phyloP scores from a whole-genome alignment of 2,888 invertebrate species.

The Phengaris arion region DNA sequence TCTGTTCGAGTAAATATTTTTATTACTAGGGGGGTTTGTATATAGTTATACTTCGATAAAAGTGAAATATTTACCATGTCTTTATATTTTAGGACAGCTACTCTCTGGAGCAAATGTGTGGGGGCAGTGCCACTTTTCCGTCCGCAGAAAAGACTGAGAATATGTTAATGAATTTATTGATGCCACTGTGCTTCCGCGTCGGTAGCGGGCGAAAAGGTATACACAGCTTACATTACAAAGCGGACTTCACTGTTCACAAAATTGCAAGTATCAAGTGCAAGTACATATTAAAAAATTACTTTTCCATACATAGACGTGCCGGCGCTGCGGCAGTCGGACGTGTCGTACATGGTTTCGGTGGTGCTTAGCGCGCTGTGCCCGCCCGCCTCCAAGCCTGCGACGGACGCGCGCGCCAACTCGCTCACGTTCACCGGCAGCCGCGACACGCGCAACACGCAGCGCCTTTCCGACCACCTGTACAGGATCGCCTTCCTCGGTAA shows the following conservation, averaged over 20 bases:
- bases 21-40: too few species aligned
- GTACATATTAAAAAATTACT: too few species aligned
- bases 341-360: conserved; percentile 93
- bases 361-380: conserved; percentile 90
- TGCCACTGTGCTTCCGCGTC: conserved; percentile 96
- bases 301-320: conserved; percentile 87
- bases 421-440: conserved; percentile 89
- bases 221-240: conserved; percentile 32
- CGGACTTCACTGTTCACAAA: too few species aligned
- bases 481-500: conserved; percentile 89
- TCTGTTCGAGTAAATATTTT: too few species aligned
- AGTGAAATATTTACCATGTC: neutral
- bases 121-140: conserved; percentile 92
- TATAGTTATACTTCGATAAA: neutral
- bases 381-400: conserved; percentile 81
- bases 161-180: conserved; percentile 96
- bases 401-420: conserved; percentile 88
- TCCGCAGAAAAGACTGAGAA: conserved; percentile 96
- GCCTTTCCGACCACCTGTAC: conserved; percentile 88
- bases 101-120: conserved; percentile 96
- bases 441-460: conserved; percentile 87
- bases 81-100: conserved; percentile 83
- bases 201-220: conserved; percentile 96
- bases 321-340: conserved; percentile 92
- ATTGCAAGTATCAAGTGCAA: too few species aligned